Conservation (phyloP, 1,140 invertebrate species). For the Campoletis sonorensis region DNA sequence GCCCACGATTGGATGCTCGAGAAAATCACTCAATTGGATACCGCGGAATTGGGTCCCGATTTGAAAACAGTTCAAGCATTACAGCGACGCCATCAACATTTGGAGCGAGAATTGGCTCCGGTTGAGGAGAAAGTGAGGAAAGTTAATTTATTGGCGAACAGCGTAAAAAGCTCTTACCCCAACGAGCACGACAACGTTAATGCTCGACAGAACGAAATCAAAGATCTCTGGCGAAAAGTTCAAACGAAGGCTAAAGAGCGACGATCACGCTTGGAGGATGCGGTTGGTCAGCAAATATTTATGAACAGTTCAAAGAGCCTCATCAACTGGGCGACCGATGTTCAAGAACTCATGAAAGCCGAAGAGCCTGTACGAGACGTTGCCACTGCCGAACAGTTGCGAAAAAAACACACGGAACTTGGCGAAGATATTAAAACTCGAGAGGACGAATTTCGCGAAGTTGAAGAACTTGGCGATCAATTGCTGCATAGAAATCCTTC, state of each 20-base stretch:
- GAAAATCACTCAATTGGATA: constrained; percentile 91
- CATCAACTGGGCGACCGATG: constrained; percentile 86
- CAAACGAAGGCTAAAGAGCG: constrained; percentile 89
- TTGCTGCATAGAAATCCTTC: constrained; percentile 83
- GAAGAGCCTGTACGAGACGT: constrained; percentile 91
- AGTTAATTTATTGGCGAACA: constrained; percentile 87
- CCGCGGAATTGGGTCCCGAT: constrained; percentile 87
- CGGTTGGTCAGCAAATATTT: constrained; percentile 96
- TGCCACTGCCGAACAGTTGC: constrained; percentile 91
- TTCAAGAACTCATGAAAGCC: constrained; percentile 89
- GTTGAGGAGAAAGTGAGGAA: constrained; percentile 90
- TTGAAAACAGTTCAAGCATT: constrained; percentile 93
- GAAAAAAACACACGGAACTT: constrained; percentile 95
- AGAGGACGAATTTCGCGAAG: constrained; percentile 90
- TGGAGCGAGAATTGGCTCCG: constrained; percentile 92
- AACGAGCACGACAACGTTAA: constrained; percentile 92
- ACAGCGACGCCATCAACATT: constrained; percentile 91
- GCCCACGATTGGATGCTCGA: constrained; percentile 96
- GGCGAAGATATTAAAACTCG: constrained; percentile 94
- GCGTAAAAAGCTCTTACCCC: constrained; percentile 94
- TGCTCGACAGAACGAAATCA: constrained; percentile 89
- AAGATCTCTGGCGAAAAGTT: constrained; percentile 92
- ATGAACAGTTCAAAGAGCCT: constrained; percentile 90
- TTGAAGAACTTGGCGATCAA: constrained; percentile 86
- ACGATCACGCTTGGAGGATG: constrained; percentile 89